Conservation (phyloP, 2,888 invertebrate genomes). For the Gerosis bhagava region DNA sequence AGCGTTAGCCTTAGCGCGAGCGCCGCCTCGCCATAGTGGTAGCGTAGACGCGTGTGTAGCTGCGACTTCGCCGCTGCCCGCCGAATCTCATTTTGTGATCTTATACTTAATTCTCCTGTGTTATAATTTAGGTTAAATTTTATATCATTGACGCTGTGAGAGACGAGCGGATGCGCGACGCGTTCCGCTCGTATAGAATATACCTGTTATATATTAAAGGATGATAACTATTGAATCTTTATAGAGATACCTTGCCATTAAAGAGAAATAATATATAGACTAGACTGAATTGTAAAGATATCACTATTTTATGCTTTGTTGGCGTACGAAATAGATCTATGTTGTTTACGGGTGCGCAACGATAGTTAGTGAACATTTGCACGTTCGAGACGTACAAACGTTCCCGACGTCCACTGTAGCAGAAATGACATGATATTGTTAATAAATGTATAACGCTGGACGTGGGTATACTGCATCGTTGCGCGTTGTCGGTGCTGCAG, state of each 20-base stretch:
- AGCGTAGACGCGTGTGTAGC: constrained; percentile 77
- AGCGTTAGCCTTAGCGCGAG: constrained; percentile 76
- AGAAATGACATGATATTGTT: constrained; percentile 66
- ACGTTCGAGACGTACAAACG: constrained; percentile 58
- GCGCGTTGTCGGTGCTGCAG: constrained; percentile 37
- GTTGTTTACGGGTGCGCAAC: constrained; percentile 66
- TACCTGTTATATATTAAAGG: constrained; percentile 78
- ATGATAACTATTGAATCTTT: constrained; percentile 79
- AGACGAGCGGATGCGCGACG: constrained; percentile 72
- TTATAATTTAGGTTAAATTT: constrained; percentile 83
- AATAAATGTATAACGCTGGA: constrained; percentile 59
- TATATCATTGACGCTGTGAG: constrained; percentile 82
- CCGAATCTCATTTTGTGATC: constrained; percentile 83
- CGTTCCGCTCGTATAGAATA: constrained; percentile 75
- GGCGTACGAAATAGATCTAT: constrained; percentile 74
- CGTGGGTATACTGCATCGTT: constrained; percentile 50
- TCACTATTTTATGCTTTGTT: constrained; percentile 82
- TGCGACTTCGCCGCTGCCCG: constrained; percentile 79
- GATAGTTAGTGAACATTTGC: constrained; percentile 53
- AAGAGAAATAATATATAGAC: constrained; percentile 78
- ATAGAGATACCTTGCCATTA: constrained; percentile 81
- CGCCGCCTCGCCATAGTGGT: constrained; percentile 74
- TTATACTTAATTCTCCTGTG: constrained; percentile 83
- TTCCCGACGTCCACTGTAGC: constrained; percentile 62
- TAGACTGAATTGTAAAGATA: constrained; percentile 82